Evolutionary conservation across 2,888 invertebrate species (phyloP), one percentile per base, ranked within the genome.

Genomic region (Meliscaeva auricollis): DNA sequence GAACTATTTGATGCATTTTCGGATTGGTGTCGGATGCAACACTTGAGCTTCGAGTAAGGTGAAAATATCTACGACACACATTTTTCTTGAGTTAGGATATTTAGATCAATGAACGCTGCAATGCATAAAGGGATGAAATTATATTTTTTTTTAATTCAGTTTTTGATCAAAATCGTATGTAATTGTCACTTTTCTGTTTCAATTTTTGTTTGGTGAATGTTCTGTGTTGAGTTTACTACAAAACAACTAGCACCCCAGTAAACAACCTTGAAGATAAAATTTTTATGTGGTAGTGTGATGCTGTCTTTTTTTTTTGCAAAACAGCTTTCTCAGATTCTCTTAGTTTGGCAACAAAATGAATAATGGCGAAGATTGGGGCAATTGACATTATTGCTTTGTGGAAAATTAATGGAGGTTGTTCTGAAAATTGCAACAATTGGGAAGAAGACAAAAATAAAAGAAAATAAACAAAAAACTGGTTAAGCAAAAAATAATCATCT

Each of bases 341-440:
- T n/a, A 20, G 11, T 66, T 17, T 6, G n/a, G 50, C 22, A 38
- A 68, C 52, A 52, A 68, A 52, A 52, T 68, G 38, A 68, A 26
- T 22, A 52, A 68, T 50, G 50, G n/a, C n/a, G 6, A 50, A 38
- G 68, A 68, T 26, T 15, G 38, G 15, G 52, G 52, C 52, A 38
- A 52, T 68, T 68, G 68, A 38, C 52, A 68, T 68, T 52, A 68
- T 68, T 68, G 22, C 38, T 26, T 64, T 46, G 22, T 48, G 20
- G n/a, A 68, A 22, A 68, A 68, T 50, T 17, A 30, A 38, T 38
- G 50, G 38, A 68, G 68, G 38, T 68, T 38, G 15, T 15, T 32
- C 26, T 46, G 7, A 1, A 41, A 30, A 64, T 8, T 46, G 64
- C 30, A 32, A 7, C 13, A 46, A 46, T 46, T 30, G 30, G n/a